Conservation (phyloP, 2,888 invertebrate genomes). For the Rhynchonema sp. region DNA sequence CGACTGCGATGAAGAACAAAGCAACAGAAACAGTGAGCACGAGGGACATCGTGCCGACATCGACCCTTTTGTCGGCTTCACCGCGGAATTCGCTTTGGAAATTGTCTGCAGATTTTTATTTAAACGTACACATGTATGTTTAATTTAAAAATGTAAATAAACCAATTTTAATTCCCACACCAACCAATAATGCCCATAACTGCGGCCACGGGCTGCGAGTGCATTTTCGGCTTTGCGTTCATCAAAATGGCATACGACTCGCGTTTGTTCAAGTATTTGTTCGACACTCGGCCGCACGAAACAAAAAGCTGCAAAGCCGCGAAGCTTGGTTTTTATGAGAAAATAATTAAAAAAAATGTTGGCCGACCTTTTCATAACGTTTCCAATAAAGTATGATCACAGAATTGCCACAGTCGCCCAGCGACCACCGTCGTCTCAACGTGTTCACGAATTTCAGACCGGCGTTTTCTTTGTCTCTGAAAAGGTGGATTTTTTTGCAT, state of each 20-base stretch:
- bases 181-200: neutral
- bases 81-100: slow-evolving; percentile 20
- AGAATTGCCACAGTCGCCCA: slow-evolving; percentile 27
- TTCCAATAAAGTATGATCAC: slow-evolving; percentile 25
- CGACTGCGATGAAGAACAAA: neutral
- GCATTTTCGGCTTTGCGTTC: neutral
- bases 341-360: neutral
- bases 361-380: slow-evolving; percentile 22
- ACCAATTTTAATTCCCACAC: neutral
- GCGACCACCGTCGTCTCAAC: slow-evolving; percentile 25
- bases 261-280: neutral
- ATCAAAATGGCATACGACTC: neutral
- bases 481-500: too few relatives aligned
- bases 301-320: neutral
- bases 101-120: slow-evolving; percentile 11
- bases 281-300: neutral
- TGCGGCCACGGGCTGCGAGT: neutral
- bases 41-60: neutral
- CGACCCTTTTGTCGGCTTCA: slow-evolving; percentile 13
- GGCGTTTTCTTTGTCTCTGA: neutral
- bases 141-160: neutral
- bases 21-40: neutral
- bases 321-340: neutral
- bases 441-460: slow-evolving; percentile 9
- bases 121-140: too few relatives aligned